Base-by-base conservation (phyloP, 2,113 vertebrate genomes). In the Calidris pygmaea region DNA sequence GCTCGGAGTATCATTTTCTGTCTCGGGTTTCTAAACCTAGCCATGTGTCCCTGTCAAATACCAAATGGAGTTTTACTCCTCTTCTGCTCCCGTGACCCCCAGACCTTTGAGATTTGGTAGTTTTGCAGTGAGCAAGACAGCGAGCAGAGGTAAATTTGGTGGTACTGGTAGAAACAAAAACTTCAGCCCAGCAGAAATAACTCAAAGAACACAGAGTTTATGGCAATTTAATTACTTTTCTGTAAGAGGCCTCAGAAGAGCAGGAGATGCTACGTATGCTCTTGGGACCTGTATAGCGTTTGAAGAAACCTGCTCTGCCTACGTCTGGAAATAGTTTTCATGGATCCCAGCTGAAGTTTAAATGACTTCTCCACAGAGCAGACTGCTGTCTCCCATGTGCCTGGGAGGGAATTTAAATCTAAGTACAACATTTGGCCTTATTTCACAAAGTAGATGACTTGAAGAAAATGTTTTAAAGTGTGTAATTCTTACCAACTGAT, bases 401-500 rank as follows among this genome's bases (percentile, higher is more conserved):
- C 43, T 85, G 23, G 21, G 12, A 27, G 9, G 10, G 39, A 70
- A 56, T 27, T 71, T 75, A n/a, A 1, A 47, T 35, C 1, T 29
- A 80, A 68, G 26, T 41, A 45, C 6, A 62, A 29, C 1, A 1
- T 62, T 78, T 89, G 55, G 53, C 58, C 21, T 55, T 53, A 23
- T 73, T 90, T 85, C 67, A 53, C 24, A 18, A 87, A 87, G 59
- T 17, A 84, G 34, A 48, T 71, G 56, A 26, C n/a, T 39, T 26
- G 70, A 66, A 32, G 53, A 58, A 85, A 87, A 77, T 14, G 29
- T 35, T 56, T 71, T 43, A 35, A 74, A 79, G 35, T 10, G 27
- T 2, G 1, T 13, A 21, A n/a, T 73, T 96, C 98, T 98, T 98
- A 98, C 98, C 98, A 98, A 88, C 66, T 80, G 27, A 96, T 70